Evolutionary conservation across 2,888 invertebrate species (phyloP).

Genomic region (Andrena flavipes): DNA sequence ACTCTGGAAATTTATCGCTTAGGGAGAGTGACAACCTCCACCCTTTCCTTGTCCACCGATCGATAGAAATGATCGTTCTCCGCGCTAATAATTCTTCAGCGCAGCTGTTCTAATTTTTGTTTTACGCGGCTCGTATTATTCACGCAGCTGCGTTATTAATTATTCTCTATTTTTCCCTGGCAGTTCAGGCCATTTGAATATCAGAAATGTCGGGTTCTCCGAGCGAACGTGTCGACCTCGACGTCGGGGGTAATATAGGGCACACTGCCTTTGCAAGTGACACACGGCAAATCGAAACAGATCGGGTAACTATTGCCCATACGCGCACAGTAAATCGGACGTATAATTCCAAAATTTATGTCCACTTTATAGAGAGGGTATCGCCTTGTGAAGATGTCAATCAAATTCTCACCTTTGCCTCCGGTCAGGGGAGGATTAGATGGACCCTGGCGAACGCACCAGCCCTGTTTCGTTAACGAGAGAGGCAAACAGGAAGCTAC

Average conservation of each 20-base stretch:
- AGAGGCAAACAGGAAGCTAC: slow-evolving; percentile 20
- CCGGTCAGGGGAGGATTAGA: slow-evolving; percentile 21
- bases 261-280: background rate
- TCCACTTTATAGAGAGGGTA: slow-evolving; percentile 22
- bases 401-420: slow-evolving; percentile 21
- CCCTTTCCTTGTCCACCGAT: slow-evolving; percentile 14
- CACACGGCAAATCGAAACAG: background rate
- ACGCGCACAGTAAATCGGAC: background rate
- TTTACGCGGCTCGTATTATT: slow-evolving; percentile 21
- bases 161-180: slow-evolving; percentile 39
- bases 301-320: background rate
- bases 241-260: background rate
- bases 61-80: slow-evolving; percentile 34
- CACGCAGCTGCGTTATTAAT: slow-evolving; percentile 59
- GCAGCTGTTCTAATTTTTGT: slow-evolving; percentile 48
- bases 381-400: slow-evolving; percentile 43
- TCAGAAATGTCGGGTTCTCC: background rate
- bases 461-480: slow-evolving; percentile 37
- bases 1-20: slow-evolving; percentile 22
- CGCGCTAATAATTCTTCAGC: slow-evolving; percentile 33
- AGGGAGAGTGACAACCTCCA: background rate
- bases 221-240: background rate
- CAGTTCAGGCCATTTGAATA: background rate
- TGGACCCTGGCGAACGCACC: background rate
- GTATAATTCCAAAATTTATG: slow-evolving; percentile 21